A percentile compares a stretch with the other conserved stretches of the same genome.
Conservation (phyloP, 2,113 vertebrate genomes). For the Morone saxatilis region DNA sequence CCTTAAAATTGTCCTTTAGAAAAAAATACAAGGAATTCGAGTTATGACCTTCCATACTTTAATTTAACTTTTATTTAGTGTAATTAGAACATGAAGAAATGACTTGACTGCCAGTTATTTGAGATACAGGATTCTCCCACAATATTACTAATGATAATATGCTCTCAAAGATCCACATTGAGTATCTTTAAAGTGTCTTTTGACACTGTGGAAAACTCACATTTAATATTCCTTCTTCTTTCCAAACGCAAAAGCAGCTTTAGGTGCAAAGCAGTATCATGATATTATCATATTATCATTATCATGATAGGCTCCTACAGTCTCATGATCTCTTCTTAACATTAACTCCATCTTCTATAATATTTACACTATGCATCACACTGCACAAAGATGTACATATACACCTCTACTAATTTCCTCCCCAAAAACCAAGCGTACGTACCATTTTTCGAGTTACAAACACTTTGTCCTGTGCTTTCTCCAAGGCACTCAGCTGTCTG, state of each 20-base stretch:
- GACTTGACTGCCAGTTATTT: too few species aligned
- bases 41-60: too few species aligned
- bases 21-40: too few species aligned
- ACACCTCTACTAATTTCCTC: neutral
- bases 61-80: too few species aligned
- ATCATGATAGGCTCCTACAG: too few species aligned
- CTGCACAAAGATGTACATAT: neutral
- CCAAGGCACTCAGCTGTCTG: constrained; percentile 39
- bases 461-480: constrained; percentile 35
- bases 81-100: neutral
- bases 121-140: neutral
- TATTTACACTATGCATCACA: neutral
- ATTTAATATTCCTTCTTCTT: neutral
- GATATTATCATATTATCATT: too few species aligned
- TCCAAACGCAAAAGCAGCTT: neutral
- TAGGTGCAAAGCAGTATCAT: neutral
- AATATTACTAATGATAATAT: neutral
- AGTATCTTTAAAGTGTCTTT: neutral
- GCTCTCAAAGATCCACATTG: neutral
- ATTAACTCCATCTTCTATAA: neutral
- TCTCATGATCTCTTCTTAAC: neutral
- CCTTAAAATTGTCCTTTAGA: neutral
- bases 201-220: too few species aligned
- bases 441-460: constrained; percentile 61
- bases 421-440: constrained; percentile 21